phyloP scores from a whole-genome alignment of 2,797 vertebrate genomes.

The Buphagus erythrorhynchus region DNA sequence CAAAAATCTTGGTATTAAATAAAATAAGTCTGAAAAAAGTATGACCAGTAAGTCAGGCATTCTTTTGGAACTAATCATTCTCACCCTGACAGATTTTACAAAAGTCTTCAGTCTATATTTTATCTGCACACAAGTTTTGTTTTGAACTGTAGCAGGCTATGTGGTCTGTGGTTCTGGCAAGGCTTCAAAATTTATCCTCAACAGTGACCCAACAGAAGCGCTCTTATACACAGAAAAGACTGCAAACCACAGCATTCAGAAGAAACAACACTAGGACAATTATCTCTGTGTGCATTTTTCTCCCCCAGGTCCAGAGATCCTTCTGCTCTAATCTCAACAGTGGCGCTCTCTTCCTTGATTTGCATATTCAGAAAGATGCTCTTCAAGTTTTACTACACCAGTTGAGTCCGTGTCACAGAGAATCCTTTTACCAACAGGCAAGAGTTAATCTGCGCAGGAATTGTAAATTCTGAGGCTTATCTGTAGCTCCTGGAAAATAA shows the following conservation, averaged over 20 bases:
- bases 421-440: conserved; percentile 49
- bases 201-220: conserved; percentile 12
- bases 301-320: background rate
- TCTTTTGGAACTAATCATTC: background rate
- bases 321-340: conserved; percentile 31
- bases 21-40: background rate
- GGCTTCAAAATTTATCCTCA: conserved; percentile 69
- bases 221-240: conserved; percentile 31
- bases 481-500: conserved; percentile 57
- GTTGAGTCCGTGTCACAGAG: background rate
- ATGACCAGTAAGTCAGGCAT: background rate
- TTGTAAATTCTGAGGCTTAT: conserved; percentile 39
- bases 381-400: background rate
- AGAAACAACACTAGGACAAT: background rate
- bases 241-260: conserved; percentile 9
- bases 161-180: conserved; percentile 71
- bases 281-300: conserved; percentile 18
- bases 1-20: background rate
- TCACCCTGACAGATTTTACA: background rate
- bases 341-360: background rate
- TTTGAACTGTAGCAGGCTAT: conserved; percentile 68
- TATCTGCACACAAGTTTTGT: conserved; percentile 30
- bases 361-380: conserved; percentile 34
- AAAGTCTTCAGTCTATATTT: conserved; percentile 42
- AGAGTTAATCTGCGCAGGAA: conserved; percentile 58